Evolutionary conservation across 2,888 invertebrate species (phyloP).

Genomic region (Lasioglossum leucozonium): DNA sequence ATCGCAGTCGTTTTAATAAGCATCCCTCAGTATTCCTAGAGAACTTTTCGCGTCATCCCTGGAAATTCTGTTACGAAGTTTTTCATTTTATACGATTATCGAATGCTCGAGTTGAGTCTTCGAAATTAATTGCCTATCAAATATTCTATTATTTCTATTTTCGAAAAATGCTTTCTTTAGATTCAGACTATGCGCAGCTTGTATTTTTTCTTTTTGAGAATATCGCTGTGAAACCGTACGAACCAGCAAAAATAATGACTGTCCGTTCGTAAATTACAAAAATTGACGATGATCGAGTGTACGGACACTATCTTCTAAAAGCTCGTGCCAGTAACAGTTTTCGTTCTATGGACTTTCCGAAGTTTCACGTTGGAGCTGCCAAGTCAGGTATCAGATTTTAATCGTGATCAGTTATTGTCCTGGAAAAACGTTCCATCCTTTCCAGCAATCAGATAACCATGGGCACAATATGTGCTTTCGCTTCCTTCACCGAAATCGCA

Average conservation of each 20-base stretch:
- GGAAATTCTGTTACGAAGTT: background rate
- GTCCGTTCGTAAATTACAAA: conserved; percentile 11
- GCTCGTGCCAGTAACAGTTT: conserved; percentile 54
- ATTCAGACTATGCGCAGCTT: background rate
- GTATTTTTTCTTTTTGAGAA: background rate
- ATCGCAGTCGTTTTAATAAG: background rate
- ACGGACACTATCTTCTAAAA: conserved; percentile 42
- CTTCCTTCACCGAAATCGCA: background rate
- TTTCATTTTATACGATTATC: background rate
- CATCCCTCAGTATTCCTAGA: background rate
- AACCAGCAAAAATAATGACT: background rate
- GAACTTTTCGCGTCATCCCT: background rate
- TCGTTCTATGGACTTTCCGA: conserved; percentile 30
- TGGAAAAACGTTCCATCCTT: background rate
- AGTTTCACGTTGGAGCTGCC: conserved; percentile 19
- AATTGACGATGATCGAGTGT: conserved; percentile 37
- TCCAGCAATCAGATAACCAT: background rate
- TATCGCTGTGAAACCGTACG: background rate
- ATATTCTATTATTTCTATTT: background rate
- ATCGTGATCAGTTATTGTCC: conserved; percentile 37
- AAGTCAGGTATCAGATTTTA: conserved; percentile 16
- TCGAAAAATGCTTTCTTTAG: background rate
- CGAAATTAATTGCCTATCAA: too few relatives aligned
- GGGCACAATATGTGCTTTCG: background rate
- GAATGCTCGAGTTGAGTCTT: too few relatives aligned